phyloP scores from a whole-genome alignment of 2,113 vertebrate species.

The Cheirogaleus medius region DNA sequence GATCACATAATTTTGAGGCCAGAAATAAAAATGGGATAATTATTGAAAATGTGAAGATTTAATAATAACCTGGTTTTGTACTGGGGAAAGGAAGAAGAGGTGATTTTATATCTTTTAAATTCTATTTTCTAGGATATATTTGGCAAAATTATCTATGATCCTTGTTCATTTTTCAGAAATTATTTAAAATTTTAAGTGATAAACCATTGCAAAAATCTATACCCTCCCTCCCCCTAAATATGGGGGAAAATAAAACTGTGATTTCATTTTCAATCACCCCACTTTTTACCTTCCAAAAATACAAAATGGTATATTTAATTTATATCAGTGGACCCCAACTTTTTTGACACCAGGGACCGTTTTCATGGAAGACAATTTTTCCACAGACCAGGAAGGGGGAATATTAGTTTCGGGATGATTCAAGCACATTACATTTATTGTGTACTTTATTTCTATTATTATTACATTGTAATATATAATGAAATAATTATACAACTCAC shows the following conservation, averaged over 20 bases:
- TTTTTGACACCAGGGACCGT: too few species aligned
- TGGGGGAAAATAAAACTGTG: not conserved
- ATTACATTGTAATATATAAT: too few species aligned
- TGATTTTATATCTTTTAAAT: not conserved
- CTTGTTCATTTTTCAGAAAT: not conserved
- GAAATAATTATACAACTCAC: too few species aligned
- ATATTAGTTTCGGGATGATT: too few species aligned
- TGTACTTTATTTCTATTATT: too few species aligned
- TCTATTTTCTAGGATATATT: not conserved
- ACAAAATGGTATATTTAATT: not conserved
- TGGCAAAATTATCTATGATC: not conserved
- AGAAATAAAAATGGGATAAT: not conserved
- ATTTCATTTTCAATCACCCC: not conserved
- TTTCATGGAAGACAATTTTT: too few species aligned
- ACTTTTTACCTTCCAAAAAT: slow-evolving; percentile 21
- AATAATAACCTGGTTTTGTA: not conserved
- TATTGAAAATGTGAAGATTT: not conserved
- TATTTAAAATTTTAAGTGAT: not conserved
- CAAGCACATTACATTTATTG: too few species aligned
- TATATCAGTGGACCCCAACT: not conserved
- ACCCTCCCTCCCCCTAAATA: not conserved
- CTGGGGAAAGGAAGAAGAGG: not conserved
- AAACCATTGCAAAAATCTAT: not conserved
- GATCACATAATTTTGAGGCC: not conserved
- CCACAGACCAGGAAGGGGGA: too few species aligned